A percentile compares a stretch with the other conserved stretches of the same genome.
Evolutionary conservation across 2,113 vertebrate species (phyloP).

Genomic region (Cryptotis parvus): DNA sequence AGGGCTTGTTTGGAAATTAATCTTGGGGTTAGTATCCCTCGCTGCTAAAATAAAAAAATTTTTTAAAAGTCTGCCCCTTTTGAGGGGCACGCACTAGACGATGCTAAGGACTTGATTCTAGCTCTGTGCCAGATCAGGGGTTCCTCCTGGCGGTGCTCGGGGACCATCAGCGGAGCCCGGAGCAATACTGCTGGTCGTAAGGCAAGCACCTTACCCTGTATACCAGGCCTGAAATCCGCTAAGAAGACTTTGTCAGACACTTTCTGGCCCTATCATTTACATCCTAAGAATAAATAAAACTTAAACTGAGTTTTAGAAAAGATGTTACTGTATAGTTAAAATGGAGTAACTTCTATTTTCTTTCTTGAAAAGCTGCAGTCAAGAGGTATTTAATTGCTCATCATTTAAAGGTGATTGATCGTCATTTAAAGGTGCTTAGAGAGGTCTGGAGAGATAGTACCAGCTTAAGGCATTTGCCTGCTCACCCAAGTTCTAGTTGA

Average conservation of each 20-base stretch:
- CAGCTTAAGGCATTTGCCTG: too few species aligned
- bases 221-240: not conserved
- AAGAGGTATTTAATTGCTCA: conserved; percentile 19
- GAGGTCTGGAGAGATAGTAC: too few species aligned
- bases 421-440: not conserved
- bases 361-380: conserved; percentile 20
- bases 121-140: too few species aligned
- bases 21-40: not conserved
- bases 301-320: too few species aligned
- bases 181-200: too few species aligned
- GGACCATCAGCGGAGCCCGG: too few species aligned
- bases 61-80: not conserved
- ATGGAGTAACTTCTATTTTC: not conserved
- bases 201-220: too few species aligned
- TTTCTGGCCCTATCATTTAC: not conserved
- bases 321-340: too few species aligned
- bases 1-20: not conserved
- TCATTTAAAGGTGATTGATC: not conserved
- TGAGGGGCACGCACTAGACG: not conserved
- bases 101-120: too few species aligned
- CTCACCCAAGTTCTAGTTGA: too few species aligned
- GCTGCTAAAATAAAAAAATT: not conserved
- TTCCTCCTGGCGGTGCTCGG: too few species aligned
- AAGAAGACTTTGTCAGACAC: not conserved
- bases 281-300: not conserved